phyloP scores from a whole-genome alignment of 1,140 invertebrate genomes.

The Copidosoma floridanum region DNA sequence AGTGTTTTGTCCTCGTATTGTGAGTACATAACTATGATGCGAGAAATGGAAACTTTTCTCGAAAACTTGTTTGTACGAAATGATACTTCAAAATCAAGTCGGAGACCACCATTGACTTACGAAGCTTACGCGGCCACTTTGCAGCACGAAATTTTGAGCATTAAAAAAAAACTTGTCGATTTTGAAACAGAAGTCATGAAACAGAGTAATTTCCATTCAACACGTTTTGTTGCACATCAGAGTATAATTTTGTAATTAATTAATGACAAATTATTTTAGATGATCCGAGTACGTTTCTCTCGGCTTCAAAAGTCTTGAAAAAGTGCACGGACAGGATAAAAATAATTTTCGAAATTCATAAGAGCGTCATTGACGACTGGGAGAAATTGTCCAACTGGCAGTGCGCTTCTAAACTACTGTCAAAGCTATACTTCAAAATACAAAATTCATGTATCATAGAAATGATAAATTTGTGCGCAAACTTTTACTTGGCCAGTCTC shows the following conservation, averaged over 20 bases:
- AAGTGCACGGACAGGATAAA: constrained; percentile 46
- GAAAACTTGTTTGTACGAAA: constrained; percentile 36
- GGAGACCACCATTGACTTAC: constrained; percentile 46
- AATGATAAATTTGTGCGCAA: constrained; percentile 53
- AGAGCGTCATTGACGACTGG: constrained; percentile 46
- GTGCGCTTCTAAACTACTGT: constrained; percentile 51
- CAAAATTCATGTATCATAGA: constrained; percentile 48
- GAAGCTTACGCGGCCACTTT: constrained; percentile 47
- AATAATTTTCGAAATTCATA: constrained; percentile 54
- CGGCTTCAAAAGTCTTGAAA: constrained; percentile 45
- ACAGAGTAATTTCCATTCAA: constrained; percentile 38
- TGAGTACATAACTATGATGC: constrained; percentile 47
- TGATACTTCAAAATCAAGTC: background rate
- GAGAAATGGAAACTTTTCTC: constrained; percentile 44
- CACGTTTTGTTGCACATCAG: background rate
- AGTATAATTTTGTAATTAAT: constrained; percentile 7
- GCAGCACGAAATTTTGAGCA: constrained; percentile 35
- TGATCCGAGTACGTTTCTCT: constrained; percentile 49
- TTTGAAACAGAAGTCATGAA: constrained; percentile 46
- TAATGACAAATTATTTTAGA: constrained; percentile 34
- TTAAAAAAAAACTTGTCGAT: constrained; percentile 41
- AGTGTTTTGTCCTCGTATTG: constrained; percentile 44
- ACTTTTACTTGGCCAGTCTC: constrained; percentile 55
- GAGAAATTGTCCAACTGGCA: constrained; percentile 42
- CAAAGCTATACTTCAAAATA: constrained; percentile 51